Evolutionary conservation across 2,113 vertebrate species (phyloP).

Genomic region (Oncorhynchus mykiss): DNA sequence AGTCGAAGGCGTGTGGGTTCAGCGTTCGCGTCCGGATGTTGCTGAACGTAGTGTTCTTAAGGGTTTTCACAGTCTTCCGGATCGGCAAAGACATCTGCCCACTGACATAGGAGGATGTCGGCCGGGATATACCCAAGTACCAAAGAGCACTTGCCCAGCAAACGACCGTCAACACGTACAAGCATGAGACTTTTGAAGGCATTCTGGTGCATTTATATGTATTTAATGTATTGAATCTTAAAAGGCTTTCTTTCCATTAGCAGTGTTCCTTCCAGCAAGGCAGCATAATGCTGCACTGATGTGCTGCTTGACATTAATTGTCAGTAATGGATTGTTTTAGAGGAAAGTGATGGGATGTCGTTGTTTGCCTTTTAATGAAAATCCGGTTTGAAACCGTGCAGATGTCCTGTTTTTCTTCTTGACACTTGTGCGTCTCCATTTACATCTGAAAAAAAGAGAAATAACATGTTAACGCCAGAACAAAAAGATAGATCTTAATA

Average conservation of each 20-base stretch:
- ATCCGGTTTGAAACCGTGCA: conserved; percentile 31
- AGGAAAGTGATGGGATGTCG: conserved; percentile 36
- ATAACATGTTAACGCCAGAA: conserved; percentile 25
- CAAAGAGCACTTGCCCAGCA: conserved; percentile 98
- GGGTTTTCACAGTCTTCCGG: conserved; percentile 74
- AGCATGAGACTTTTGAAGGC: conserved; percentile 97
- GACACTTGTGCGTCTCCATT: conserved; percentile 57
- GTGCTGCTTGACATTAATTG: conserved; percentile 74
- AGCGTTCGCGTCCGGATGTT: conserved; percentile 96
- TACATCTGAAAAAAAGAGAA: conserved; percentile 67
- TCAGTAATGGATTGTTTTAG: conserved; percentile 57
- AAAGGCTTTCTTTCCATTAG: conserved; percentile 71
- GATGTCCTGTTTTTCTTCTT: conserved; percentile 46
- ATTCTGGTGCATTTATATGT: conserved; percentile 84
- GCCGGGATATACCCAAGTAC: conserved; percentile 93
- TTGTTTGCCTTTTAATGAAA: conserved; percentile 49
- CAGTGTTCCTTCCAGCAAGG: conserved; percentile 63
- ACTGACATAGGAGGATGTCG: conserved; percentile 83
- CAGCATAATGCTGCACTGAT: conserved; percentile 78
- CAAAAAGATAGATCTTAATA: not conserved
- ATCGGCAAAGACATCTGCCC: conserved; percentile 82
- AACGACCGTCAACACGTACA: conserved; percentile 94
- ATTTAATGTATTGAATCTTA: conserved; percentile 68
- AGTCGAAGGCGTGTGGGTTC: conserved; percentile 93
- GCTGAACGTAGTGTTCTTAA: conserved; percentile 85